These are phyloP conservation scores for Bolinopsis microptera DNA, from an alignment of 37 sponge, comb jelly and placozoan species.

Conservation along the genomic window DNA sequence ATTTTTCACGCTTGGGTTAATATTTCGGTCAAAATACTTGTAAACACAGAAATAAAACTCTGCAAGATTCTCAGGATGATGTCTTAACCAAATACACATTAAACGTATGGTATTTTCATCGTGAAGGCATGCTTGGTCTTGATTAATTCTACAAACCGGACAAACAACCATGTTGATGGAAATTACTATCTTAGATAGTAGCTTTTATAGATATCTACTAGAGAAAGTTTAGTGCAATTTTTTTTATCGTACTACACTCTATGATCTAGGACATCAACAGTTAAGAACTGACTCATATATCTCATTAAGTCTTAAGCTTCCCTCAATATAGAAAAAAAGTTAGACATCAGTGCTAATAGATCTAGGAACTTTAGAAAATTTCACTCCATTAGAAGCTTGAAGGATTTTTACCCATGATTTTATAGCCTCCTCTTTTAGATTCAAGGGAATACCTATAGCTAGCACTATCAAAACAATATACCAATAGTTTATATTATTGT, in stretches of 20 bases:
- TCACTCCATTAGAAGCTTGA: too few species aligned
- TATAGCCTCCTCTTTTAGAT: too few species aligned
- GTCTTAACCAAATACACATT: background rate
- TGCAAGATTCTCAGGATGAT: background rate
- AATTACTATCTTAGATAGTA: background rate
- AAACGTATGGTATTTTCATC: background rate
- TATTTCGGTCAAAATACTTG: background rate
- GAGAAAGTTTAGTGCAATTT: too few species aligned
- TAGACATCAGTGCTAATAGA: too few species aligned
- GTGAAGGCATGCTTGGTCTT: background rate
- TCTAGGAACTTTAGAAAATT: too few species aligned
- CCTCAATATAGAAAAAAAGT: too few species aligned
- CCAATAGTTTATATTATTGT: background rate
- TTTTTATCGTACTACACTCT: too few species aligned
- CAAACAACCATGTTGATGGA: background rate
- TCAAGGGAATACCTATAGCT: background rate
- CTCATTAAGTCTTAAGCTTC: too few species aligned
- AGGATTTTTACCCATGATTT: too few species aligned
- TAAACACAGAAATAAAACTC: background rate
- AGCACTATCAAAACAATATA: too few species aligned
- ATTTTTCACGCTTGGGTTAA: background rate
- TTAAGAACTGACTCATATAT: too few species aligned
- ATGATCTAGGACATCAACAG: too few species aligned
- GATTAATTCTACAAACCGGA: background rate
- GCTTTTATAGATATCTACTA: background rate